phyloP scores from a whole-genome alignment of 2,888 invertebrate species.

The Tromatobia lineatoria region DNA sequence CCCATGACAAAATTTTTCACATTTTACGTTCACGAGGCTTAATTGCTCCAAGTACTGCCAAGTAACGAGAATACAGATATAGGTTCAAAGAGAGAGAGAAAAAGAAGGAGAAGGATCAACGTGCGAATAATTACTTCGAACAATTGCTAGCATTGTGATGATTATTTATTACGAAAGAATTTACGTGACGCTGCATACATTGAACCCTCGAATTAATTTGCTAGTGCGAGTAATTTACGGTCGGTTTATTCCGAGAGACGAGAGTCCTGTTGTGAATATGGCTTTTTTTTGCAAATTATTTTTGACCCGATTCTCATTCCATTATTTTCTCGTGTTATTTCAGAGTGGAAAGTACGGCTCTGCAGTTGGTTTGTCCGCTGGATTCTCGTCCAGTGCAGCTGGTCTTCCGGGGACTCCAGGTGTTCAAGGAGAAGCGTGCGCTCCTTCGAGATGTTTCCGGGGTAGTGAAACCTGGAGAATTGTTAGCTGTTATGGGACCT shows the following conservation, averaged over 20 bases:
- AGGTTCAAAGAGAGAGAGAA: neutral
- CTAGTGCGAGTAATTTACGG: conserved; percentile 31
- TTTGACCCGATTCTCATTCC: neutral
- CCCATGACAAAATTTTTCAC: conserved; percentile 53
- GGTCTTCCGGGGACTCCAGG: conserved; percentile 89
- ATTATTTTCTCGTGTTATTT: conserved; percentile 76
- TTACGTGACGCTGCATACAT: conserved; percentile 26
- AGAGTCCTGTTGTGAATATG: neutral
- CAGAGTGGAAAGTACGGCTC: conserved; percentile 88
- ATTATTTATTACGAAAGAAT: conserved; percentile 64
- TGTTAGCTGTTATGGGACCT: conserved; percentile 94
- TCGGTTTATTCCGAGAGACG: neutral
- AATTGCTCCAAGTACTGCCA: conserved; percentile 51
- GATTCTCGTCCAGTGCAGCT: conserved; percentile 89
- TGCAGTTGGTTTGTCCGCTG: conserved; percentile 88
- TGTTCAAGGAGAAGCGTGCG: conserved; percentile 86
- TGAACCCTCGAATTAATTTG: conserved; percentile 47
- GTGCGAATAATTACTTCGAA: conserved; percentile 54
- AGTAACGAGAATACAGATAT: conserved; percentile 21
- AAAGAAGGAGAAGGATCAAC: conserved; percentile 40
- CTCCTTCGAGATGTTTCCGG: conserved; percentile 91
- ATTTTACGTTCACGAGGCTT: conserved; percentile 61
- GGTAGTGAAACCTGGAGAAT: conserved; percentile 91
- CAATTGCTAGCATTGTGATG: conserved; percentile 50
- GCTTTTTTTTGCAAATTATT: neutral